Evolutionary conservation across 1,140 invertebrate genomes (phyloP).

Genomic region (Laodelphax striatellus): DNA sequence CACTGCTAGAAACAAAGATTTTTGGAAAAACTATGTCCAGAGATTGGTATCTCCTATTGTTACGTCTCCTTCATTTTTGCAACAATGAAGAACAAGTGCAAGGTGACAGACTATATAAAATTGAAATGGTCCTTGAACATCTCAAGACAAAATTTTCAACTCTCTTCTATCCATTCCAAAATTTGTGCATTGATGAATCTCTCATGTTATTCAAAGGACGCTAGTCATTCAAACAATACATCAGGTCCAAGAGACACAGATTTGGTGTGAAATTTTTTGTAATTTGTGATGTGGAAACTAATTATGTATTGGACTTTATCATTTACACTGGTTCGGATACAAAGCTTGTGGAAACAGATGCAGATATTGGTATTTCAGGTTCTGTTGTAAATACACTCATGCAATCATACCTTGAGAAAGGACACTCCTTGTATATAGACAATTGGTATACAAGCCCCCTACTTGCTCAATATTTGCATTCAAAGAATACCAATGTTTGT

Average conservation of each 20-base stretch:
- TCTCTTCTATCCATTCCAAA: no score
- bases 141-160: no score
- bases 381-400: constrained; percentile 23
- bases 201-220: no score
- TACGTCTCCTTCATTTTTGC: no score
- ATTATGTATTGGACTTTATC: constrained; percentile 28
- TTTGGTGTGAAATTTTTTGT: neutral
- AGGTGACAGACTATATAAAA: neutral
- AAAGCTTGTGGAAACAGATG: constrained; percentile 9
- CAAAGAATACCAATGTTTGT: constrained; percentile 22
- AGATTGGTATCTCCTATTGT: no score
- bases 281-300: constrained; percentile 26
- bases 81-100: no score
- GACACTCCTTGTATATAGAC: constrained; percentile 23
- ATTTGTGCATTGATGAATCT: no score
- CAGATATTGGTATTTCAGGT: constrained; percentile 21
- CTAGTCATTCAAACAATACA: no score
- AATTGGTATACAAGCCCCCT: constrained; percentile 25
- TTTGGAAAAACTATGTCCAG: no score
- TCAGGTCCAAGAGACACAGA: no score
- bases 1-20: no score
- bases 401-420: constrained; percentile 23
- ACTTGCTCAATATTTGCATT: constrained; percentile 21
- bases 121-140: no score
- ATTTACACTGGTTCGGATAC: constrained; percentile 25